phyloP scores from a whole-genome alignment of 2,797 vertebrate species.

The Enteromius thamalakanensis region DNA sequence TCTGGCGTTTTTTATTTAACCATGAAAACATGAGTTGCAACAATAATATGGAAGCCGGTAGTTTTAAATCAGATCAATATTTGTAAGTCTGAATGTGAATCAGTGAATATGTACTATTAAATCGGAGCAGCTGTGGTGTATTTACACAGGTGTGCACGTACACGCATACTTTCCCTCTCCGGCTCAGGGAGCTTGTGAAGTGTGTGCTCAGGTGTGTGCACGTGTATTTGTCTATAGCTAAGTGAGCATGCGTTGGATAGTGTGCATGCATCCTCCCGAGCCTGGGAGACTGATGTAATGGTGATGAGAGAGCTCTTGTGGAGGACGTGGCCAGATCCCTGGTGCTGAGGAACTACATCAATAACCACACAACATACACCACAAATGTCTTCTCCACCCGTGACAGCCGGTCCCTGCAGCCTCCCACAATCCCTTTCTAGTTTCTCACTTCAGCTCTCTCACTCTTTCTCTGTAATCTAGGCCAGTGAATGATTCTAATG shows the following conservation, averaged over 20 bases:
- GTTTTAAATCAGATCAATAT: too few relatives aligned
- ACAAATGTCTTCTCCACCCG: slow-evolving; percentile 32
- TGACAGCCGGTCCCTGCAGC: slow-evolving; percentile 41
- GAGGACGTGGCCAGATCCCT: slow-evolving; percentile 19
- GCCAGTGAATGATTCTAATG: slow-evolving; percentile 19
- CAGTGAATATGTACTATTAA: not conserved
- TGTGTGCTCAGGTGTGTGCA: slow-evolving; percentile 23
- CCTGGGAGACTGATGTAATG: not conserved
- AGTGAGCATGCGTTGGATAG: slow-evolving; percentile 7
- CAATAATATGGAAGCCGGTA: too few relatives aligned
- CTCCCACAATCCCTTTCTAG: slow-evolving; percentile 26
- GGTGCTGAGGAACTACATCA: slow-evolving; percentile 26
- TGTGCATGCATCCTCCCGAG: slow-evolving; percentile 6
- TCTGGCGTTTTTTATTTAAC: too few relatives aligned
- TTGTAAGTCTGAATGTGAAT: too few relatives aligned
- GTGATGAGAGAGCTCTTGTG: slow-evolving; percentile 10
- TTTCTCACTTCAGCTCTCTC: slow-evolving; percentile 15
- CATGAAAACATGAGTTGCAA: too few relatives aligned
- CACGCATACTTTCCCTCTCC: not conserved
- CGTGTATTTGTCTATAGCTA: slow-evolving; percentile 1
- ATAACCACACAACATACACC: slow-evolving; percentile 34
- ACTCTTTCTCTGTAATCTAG: slow-evolving; percentile 13
- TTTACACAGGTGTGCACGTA: slow-evolving; percentile 7
- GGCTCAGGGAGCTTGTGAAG: slow-evolving; percentile 6
- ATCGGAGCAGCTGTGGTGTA: slow-evolving; percentile 1